A percentile compares a stretch with the other conserved stretches of the same genome.
These are phyloP conservation scores for Vicugna pacos DNA, from an alignment of 2,113 vertebrate species.

Conservation along the genomic window DNA sequence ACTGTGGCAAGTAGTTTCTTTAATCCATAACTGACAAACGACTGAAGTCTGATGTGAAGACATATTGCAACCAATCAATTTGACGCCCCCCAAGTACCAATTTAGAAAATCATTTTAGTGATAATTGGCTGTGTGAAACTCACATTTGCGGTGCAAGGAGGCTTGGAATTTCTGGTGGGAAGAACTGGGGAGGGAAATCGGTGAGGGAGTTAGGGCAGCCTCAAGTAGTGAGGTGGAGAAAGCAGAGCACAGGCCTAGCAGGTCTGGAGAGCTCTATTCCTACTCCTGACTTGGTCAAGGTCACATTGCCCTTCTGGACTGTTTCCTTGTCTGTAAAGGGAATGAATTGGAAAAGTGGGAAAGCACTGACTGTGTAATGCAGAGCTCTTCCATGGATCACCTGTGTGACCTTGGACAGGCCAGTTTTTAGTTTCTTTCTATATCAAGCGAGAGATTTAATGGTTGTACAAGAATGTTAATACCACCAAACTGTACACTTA, in stretches of 20 bases:
- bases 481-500: background rate
- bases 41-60: conserved; percentile 74
- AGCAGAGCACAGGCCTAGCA: background rate
- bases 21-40: conserved; percentile 72
- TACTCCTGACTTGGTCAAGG: background rate
- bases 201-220: background rate
- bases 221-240: background rate
- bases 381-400: background rate
- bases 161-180: conserved; percentile 55
- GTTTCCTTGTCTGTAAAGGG: background rate
- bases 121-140: conserved; percentile 72
- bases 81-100: conserved; percentile 63
- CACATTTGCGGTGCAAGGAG: conserved; percentile 60
- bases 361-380: fast-evolving
- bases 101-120: conserved; percentile 73
- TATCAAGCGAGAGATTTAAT: background rate
- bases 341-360: background rate
- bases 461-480: background rate
- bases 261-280: background rate
- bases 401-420: background rate
- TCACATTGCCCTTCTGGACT: background rate
- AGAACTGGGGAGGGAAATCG: background rate
- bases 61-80: conserved; percentile 75
- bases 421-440: background rate
- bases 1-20: conserved; percentile 50